These are phyloP conservation scores for Cyclura pinguis DNA, from an alignment of 2,797 vertebrate species.

Conservation along the genomic window DNA sequence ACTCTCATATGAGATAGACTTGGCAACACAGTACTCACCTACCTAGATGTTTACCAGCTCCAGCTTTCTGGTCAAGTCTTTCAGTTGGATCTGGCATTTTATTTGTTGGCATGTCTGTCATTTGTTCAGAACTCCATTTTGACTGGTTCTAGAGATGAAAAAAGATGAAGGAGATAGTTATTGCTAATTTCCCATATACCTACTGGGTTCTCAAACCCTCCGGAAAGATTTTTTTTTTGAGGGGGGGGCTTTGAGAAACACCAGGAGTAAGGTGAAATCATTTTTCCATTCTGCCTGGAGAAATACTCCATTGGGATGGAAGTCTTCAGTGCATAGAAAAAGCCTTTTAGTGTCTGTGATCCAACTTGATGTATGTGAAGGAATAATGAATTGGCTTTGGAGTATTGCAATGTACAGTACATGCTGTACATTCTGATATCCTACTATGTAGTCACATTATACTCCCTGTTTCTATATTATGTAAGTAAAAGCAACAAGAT, in stretches of 20 bases:
- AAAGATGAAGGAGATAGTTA: background rate
- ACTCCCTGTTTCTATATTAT: background rate
- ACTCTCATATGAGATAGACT: background rate
- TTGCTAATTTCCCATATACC: background rate
- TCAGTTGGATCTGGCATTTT: background rate
- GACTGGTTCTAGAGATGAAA: background rate
- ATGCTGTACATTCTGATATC: background rate
- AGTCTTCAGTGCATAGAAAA: background rate
- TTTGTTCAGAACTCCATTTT: background rate
- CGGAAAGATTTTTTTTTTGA: too few relatives aligned
- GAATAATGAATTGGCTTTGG: background rate
- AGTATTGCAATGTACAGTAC: too few relatives aligned
- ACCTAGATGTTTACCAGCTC: background rate
- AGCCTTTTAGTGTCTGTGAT: background rate
- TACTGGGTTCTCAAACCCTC: too few relatives aligned
- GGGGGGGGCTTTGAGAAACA: too few relatives aligned
- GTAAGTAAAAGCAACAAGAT: background rate
- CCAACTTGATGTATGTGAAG: background rate
- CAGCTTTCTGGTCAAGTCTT: background rate
- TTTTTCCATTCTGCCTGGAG: background rate
- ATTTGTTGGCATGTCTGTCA: background rate
- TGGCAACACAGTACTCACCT: background rate
- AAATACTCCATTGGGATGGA: background rate
- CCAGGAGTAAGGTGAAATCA: too few relatives aligned
- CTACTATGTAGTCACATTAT: background rate